A percentile compares a stretch with the other conserved stretches of the same genome.
Conservation (phyloP, 2,888 invertebrate species). For the Macaria liturata region DNA sequence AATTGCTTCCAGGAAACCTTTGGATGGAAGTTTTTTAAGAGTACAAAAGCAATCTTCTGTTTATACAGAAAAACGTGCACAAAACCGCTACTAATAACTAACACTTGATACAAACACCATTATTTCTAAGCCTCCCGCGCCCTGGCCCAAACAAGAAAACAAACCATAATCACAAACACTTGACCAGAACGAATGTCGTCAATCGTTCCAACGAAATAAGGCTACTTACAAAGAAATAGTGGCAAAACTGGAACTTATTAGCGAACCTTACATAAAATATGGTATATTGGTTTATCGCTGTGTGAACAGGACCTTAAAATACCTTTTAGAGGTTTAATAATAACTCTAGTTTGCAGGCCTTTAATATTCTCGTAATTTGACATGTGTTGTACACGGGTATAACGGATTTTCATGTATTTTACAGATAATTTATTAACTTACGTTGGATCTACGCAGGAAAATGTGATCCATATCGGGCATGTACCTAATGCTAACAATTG, state of each 20-base stretch:
- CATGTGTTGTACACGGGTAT: neutral
- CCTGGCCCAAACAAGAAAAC: conserved; percentile 15
- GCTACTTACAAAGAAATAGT: conserved; percentile 35
- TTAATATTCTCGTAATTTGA: neutral
- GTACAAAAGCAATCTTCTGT: too few relatives aligned
- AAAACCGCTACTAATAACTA: neutral
- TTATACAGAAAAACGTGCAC: too few relatives aligned
- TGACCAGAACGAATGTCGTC: conserved; percentile 16
- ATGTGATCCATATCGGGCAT: too few relatives aligned
- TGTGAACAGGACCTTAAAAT: conserved; percentile 58
- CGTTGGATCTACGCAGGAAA: too few relatives aligned
- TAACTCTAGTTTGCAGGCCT: conserved; percentile 12
- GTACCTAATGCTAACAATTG: too few relatives aligned
- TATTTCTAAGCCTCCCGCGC: conserved; percentile 1
- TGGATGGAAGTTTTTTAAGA: too few relatives aligned
- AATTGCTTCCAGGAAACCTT: too few relatives aligned
- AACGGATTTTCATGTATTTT: too few relatives aligned
- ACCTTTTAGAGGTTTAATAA: conserved; percentile 37
- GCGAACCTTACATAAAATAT: conserved; percentile 41
- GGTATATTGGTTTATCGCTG: conserved; percentile 59
- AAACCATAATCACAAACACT: conserved; percentile 21
- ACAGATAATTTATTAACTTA: too few relatives aligned
- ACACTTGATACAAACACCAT: neutral
- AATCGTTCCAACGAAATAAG: conserved; percentile 27
- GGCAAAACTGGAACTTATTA: conserved; percentile 42